Conservation (phyloP, 2,797 vertebrate genomes). For the Sciurus carolinensis region DNA sequence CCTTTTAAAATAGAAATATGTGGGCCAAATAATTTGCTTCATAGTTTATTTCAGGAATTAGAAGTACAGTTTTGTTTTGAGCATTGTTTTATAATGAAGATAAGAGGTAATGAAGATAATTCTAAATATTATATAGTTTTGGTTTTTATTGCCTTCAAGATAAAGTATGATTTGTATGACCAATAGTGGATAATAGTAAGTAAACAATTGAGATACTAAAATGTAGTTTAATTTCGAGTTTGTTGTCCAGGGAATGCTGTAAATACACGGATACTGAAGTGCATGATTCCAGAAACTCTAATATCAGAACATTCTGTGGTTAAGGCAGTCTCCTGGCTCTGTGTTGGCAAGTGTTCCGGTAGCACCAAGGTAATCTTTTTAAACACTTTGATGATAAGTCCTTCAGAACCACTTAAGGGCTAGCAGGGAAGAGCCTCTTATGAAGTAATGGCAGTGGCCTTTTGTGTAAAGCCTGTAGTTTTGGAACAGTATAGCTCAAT, state of each 20-base stretch:
- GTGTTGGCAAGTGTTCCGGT: slow-evolving; percentile 91
- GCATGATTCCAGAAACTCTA: slow-evolving; percentile 92
- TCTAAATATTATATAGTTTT: neutral
- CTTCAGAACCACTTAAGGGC: slow-evolving; percentile 75
- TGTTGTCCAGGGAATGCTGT: slow-evolving; percentile 86
- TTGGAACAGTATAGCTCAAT: slow-evolving; percentile 64
- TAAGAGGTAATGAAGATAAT: neutral
- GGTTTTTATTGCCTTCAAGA: slow-evolving; percentile 42
- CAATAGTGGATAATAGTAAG: slow-evolving; percentile 37
- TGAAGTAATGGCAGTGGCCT: slow-evolving; percentile 56
- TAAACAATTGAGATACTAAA: slow-evolving; percentile 5
- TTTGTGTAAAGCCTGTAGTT: slow-evolving; percentile 76
- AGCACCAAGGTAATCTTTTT: slow-evolving; percentile 92
- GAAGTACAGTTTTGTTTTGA: slow-evolving; percentile 51
- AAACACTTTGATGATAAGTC: slow-evolving; percentile 73
- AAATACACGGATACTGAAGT: slow-evolving; percentile 92
- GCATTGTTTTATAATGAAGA: slow-evolving; percentile 1
- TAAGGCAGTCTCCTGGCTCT: slow-evolving; percentile 93
- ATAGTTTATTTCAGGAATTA: neutral
- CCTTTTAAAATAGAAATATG: neutral
- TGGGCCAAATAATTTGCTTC: neutral
- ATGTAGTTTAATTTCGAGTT: slow-evolving; percentile 72
- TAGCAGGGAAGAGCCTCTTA: slow-evolving; percentile 71
- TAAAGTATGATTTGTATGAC: slow-evolving; percentile 53
- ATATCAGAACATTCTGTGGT: slow-evolving; percentile 93